Evolutionary conservation across 2,888 invertebrate species (phyloP), one percentile per base, ranked within the genome.

Genomic region (Ypsolopha sequella): DNA sequence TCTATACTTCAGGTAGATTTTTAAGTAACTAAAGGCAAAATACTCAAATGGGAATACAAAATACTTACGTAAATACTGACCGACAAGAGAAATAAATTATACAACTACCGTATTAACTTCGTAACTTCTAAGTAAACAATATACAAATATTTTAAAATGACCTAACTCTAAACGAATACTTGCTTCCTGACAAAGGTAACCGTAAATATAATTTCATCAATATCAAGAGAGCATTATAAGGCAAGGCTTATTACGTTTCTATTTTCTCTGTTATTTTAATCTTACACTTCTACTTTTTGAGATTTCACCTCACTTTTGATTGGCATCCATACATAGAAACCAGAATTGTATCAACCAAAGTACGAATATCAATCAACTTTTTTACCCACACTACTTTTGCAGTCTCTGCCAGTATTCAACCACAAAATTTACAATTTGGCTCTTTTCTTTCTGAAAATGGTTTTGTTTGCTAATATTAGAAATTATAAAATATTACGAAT

Each of bases 41-140:
- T 76, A 77, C 73, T 76, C 62, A 66, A 33, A 70, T 62, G 67
- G 68, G 73, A 70, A 66, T 61, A 57, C 24, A 69, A 78, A 82
- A 84, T 82, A 84, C 85, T 84, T 81, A 84, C 68, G 78, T 80
- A 84, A 86, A 86, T 86, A 86, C 86, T 86, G 86, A 86, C 86
- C 86, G 81, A 84, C 80, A 79, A 68, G 80, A 77, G 82, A 81
- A 82, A 86, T 82, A 82, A 86, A 79, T 80, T 80, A 81, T 65
- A 81, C 67, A 71, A 75, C 71, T 75, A 80, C 68, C 71, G 70
- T 75, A 68, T 67, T 59, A 66, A 68, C 69, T 54, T 59, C 64
- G 64, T 64, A 66, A 69, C 55, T 61, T 61, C 69, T 77, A 76
- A 66, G 68, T 76, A 76, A 79, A 76, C 70, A 77, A 77, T 72